Conservation (phyloP, 2,113 vertebrate genomes). For the Formicarius rufipectus region DNA sequence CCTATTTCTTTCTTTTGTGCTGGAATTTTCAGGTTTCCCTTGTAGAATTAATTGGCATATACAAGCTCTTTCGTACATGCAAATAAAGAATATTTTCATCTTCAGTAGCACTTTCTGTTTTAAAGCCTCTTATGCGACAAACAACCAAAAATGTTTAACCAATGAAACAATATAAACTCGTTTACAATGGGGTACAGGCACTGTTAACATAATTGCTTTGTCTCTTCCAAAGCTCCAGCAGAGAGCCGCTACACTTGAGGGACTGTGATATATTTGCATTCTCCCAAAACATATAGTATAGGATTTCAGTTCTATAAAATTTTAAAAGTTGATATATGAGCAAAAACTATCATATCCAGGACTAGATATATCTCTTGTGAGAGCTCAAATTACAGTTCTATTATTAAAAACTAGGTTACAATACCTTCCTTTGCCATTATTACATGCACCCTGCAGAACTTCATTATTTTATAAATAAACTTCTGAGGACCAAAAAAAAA, state of each 20-base stretch:
- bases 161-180: background rate
- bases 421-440: background rate
- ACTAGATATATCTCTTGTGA: background rate
- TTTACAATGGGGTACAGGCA: background rate
- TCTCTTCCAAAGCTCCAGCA: background rate
- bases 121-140: background rate
- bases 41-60: background rate
- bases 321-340: background rate
- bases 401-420: slow-evolving; percentile 39
- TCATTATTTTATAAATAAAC: slow-evolving; percentile 36
- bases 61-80: background rate
- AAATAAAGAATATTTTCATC: background rate
- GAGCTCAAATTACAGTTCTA: slow-evolving; percentile 29
- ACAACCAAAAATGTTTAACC: background rate
- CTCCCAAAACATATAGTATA: background rate
- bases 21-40: background rate
- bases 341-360: background rate
- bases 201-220: background rate
- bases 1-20: background rate
- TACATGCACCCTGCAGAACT: background rate
- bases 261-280: background rate
- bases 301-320: background rate
- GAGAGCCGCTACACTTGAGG: background rate
- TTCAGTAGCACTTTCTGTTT: background rate
- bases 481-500: background rate